Evolutionary conservation across 2,113 vertebrate species (phyloP).

Genomic region (Silurus glanis): DNA sequence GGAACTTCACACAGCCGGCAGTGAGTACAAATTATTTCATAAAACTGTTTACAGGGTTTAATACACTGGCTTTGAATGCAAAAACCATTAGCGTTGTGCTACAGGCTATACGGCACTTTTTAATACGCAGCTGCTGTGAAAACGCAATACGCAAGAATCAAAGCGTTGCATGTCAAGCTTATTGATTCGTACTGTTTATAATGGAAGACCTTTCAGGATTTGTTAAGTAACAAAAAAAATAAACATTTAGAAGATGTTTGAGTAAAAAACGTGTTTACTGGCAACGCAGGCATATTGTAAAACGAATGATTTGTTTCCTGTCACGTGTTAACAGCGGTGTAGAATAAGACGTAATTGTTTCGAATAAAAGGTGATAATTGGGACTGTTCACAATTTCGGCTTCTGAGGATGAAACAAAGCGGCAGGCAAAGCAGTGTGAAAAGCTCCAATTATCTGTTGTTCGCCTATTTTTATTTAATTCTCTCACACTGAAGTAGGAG

Average conservation of each 20-base stretch:
- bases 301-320: not conserved
- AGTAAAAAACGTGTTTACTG: not conserved
- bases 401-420: not conserved
- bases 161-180: not conserved
- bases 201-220: not conserved
- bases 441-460: not conserved
- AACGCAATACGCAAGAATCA: not conserved
- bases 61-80: not conserved
- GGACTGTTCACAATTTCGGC: not conserved
- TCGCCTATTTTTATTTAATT: not conserved
- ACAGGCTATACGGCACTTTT: not conserved
- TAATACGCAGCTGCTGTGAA: not conserved
- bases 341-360: not conserved
- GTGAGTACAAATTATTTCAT: slow-evolving; percentile 10
- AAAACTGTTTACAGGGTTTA: slow-evolving; percentile 15
- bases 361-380: slow-evolving; percentile 16
- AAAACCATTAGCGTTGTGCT: not conserved
- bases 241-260: not conserved
- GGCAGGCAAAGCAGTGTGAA: not conserved
- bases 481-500: not conserved
- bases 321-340: not conserved
- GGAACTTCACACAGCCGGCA: not conserved
- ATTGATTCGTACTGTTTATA: not conserved
- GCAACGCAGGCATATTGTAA: no score
- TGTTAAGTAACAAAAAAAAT: not conserved